Evolutionary conservation across 2,797 vertebrate species (phyloP).

Genomic region (Hephaestus fuliginosus): DNA sequence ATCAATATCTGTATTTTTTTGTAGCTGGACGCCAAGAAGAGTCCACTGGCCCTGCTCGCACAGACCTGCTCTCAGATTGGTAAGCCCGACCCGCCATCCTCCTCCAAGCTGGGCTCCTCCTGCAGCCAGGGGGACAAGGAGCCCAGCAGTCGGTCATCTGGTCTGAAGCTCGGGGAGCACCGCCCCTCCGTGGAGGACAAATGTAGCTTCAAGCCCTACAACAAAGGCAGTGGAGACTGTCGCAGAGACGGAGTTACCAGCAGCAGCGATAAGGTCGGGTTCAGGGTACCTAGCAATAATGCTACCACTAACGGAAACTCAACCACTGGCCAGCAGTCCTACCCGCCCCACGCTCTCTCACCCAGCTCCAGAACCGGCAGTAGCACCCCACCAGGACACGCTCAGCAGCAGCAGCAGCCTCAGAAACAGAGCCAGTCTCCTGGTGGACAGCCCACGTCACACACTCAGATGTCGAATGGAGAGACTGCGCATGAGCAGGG

Average conservation of each 20-base stretch:
- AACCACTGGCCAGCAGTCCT: conserved; percentile 81
- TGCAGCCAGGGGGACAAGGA: conserved; percentile 91
- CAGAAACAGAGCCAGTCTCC: conserved; percentile 80
- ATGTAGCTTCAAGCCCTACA: conserved; percentile 98
- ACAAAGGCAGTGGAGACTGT: conserved; percentile 88
- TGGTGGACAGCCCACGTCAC: conserved; percentile 79
- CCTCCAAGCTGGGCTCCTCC: conserved; percentile 91
- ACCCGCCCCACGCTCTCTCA: conserved; percentile 84
- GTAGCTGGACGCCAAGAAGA: conserved; percentile 98
- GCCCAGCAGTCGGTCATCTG: conserved; percentile 78
- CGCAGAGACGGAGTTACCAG: conserved; percentile 87
- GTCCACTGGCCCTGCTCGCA: conserved; percentile 94
- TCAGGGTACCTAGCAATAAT: conserved; percentile 87
- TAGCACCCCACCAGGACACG: conserved; percentile 85
- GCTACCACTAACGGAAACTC: conserved; percentile 71
- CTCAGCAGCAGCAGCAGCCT: conserved; percentile 53
- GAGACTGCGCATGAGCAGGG: conserved; percentile 73
- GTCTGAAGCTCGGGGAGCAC: conserved; percentile 84
- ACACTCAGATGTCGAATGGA: conserved; percentile 76
- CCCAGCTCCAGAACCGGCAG: conserved; percentile 81
- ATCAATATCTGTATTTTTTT: conserved; percentile 55
- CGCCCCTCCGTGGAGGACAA: conserved; percentile 91
- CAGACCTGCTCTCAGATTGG: conserved; percentile 99
- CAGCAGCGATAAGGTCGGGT: conserved; percentile 88
- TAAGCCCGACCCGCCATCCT: conserved; percentile 93